These are phyloP conservation scores for Pantelozetes paolii DNA, from an alignment of 2,888 invertebrate genomes.

Conservation along the genomic window DNA sequence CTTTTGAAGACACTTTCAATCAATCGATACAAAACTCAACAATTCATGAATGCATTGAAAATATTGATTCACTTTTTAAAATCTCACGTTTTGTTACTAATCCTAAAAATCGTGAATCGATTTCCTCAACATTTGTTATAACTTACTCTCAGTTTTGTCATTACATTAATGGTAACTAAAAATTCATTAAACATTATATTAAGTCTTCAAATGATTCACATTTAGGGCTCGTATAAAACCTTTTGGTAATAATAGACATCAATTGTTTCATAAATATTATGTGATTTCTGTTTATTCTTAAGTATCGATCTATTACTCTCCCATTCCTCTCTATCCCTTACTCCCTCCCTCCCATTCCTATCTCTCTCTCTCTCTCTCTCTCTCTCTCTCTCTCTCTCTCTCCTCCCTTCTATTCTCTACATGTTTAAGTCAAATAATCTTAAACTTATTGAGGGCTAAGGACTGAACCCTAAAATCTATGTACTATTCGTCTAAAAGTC, in stretches of 20 bases:
- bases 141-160: background rate
- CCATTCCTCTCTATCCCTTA: too few relatives aligned
- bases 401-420: too few relatives aligned
- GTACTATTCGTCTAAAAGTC: background rate
- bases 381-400: too few relatives aligned
- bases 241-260: too few relatives aligned
- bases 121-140: background rate
- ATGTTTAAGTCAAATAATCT: background rate
- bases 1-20: background rate
- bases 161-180: background rate
- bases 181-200: background rate
- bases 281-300: too few relatives aligned
- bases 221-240: too few relatives aligned
- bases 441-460: background rate
- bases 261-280: too few relatives aligned
- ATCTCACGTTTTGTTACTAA: background rate
- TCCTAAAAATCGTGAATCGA: background rate
- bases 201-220: background rate
- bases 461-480: background rate
- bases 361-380: too few relatives aligned
- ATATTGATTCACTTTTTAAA: constrained; percentile 8
- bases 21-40: constrained; percentile 12
- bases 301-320: too few relatives aligned
- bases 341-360: too few relatives aligned
- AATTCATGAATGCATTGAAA: background rate